Conservation (phyloP, 2,797 vertebrate species). For the Pteronotus mesoamericanus region DNA sequence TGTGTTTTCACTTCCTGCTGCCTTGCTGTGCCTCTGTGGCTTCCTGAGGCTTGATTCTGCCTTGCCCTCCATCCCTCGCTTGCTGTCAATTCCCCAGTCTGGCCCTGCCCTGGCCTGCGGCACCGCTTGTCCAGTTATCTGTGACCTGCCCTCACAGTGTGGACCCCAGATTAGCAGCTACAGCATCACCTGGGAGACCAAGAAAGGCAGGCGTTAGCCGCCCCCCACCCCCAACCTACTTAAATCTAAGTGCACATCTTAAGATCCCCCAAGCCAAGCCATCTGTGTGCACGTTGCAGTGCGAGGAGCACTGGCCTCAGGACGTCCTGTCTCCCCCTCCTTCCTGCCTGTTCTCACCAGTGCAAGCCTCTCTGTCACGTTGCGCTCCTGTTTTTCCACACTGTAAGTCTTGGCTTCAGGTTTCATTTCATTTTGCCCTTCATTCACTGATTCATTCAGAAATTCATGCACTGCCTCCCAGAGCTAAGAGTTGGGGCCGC, state of each 20-base stretch:
- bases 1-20: background rate
- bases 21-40: no score
- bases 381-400: background rate
- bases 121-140: background rate
- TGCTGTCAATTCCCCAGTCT: background rate
- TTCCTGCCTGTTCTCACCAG: background rate
- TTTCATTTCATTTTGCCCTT: background rate
- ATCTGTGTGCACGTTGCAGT: fast-evolving
- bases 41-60: background rate
- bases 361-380: background rate
- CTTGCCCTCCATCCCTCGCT: background rate
- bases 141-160: background rate
- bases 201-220: background rate
- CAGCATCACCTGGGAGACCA: background rate
- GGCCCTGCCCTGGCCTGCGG: background rate
- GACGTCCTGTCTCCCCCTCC: background rate
- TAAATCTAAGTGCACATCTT: background rate
- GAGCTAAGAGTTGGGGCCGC: background rate
- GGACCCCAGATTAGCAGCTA: background rate
- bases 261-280: background rate
- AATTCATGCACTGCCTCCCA: background rate
- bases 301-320: fast-evolving
- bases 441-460: background rate
- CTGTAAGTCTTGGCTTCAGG: background rate
- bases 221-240: background rate